phyloP scores from a whole-genome alignment of 2,113 vertebrate species.

The Lanius ludovicianus region DNA sequence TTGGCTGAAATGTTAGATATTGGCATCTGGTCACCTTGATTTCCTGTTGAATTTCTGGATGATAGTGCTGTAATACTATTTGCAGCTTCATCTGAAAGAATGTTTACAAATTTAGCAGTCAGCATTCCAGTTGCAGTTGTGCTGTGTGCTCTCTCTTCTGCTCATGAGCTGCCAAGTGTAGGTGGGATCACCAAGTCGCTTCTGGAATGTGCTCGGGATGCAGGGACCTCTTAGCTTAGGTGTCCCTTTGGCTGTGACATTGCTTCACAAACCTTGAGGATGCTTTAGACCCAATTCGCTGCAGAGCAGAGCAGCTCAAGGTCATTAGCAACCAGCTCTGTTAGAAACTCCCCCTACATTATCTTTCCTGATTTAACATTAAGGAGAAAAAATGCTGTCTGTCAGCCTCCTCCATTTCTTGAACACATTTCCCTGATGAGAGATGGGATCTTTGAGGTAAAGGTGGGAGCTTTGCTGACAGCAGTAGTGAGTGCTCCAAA shows the following conservation, averaged over 20 bases:
- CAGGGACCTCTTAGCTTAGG: not conserved
- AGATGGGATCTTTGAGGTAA: not conserved
- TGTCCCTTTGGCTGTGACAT: not conserved
- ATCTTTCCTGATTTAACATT: not conserved
- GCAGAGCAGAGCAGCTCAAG: not conserved
- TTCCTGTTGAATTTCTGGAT: not conserved
- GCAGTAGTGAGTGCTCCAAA: not conserved
- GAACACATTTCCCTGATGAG: not conserved
- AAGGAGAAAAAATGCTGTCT: not conserved
- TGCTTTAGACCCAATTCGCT: not conserved
- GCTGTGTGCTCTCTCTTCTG: not conserved
- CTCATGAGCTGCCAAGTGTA: not conserved
- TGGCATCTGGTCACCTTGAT: not conserved
- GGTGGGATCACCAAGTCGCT: not conserved
- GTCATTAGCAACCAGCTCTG: not conserved
- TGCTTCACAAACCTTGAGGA: not conserved
- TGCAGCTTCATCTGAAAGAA: not conserved
- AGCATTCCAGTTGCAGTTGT: not conserved
- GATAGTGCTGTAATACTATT: not conserved
- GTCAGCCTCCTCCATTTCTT: not conserved
- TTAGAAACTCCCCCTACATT: not conserved
- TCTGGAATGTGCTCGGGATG: not conserved
- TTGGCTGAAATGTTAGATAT: not conserved
- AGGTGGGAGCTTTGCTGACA: not conserved
- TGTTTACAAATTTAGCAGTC: not conserved